Conservation (phyloP, 2,888 invertebrate species). For the Diloba caeruleocephala region DNA sequence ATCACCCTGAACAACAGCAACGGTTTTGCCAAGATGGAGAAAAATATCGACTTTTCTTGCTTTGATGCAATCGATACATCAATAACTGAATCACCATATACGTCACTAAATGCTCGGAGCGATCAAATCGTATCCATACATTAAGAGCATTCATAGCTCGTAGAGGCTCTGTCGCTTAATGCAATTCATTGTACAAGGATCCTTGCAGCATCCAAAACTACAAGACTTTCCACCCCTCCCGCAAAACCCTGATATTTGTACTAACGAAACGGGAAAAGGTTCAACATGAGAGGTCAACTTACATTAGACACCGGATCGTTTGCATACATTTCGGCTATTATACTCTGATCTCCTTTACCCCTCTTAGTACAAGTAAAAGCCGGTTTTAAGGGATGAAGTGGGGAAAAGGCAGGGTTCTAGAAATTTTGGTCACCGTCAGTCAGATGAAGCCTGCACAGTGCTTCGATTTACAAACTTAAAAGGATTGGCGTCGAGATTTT, state of each 20-base stretch:
- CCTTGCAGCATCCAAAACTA: slow-evolving; percentile 66
- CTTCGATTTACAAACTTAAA: slow-evolving; percentile 77
- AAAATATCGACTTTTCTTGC: neutral
- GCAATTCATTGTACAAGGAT: slow-evolving; percentile 86
- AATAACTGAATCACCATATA: slow-evolving; percentile 30
- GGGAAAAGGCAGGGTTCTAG: slow-evolving; percentile 48
- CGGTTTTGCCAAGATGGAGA: too few species aligned
- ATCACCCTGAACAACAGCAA: too few species aligned
- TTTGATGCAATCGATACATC: slow-evolving; percentile 27
- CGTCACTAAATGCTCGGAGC: slow-evolving; percentile 74
- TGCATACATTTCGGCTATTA: slow-evolving; percentile 69
- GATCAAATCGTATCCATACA: slow-evolving; percentile 84
- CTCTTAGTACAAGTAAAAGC: slow-evolving; percentile 50
- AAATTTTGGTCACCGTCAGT: slow-evolving; percentile 64
- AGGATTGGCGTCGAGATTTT: slow-evolving; percentile 74
- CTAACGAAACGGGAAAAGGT: slow-evolving; percentile 44
- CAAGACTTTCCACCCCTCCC: slow-evolving; percentile 54
- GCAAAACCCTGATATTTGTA: slow-evolving; percentile 39
- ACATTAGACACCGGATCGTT: slow-evolving; percentile 61
- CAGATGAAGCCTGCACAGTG: slow-evolving; percentile 75
- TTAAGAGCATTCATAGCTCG: slow-evolving; percentile 82
- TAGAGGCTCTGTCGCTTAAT: slow-evolving; percentile 81
- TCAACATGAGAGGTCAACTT: slow-evolving; percentile 56
- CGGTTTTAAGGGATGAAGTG: slow-evolving; percentile 52
- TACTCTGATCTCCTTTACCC: slow-evolving; percentile 55